A percentile compares a stretch with the other conserved stretches of the same genome.
These are phyloP conservation scores for Megaceryle maxima DNA, from an alignment of 2,113 vertebrate genomes.

Conservation along the genomic window DNA sequence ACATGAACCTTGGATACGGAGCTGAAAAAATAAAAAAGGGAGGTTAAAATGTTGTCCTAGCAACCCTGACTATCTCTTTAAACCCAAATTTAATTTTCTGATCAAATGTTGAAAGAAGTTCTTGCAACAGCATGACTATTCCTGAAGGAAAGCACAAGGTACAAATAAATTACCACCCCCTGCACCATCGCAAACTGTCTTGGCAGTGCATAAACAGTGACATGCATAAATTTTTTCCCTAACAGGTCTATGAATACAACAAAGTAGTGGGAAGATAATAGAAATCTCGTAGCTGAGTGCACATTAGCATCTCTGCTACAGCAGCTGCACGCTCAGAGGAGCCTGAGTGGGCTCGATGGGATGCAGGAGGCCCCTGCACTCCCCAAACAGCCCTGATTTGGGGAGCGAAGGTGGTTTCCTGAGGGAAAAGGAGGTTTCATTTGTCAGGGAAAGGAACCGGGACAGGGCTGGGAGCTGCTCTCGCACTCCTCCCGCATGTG, in stretches of 20 bases:
- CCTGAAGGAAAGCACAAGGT: constrained; percentile 27
- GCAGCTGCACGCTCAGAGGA: neutral
- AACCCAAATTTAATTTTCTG: constrained; percentile 65
- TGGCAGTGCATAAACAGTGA: neutral
- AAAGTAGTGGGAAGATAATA: neutral
- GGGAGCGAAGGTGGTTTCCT: neutral
- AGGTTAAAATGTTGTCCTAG: constrained; percentile 61
- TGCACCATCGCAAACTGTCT: neutral
- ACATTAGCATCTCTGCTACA: accelerated
- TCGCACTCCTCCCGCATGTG: neutral
- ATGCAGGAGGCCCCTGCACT: neutral
- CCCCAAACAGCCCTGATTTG: neutral
- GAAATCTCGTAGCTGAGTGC: neutral
- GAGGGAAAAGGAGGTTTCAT: neutral
- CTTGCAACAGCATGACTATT: constrained; percentile 45
- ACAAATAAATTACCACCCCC: constrained; percentile 41
- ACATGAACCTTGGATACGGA: neutral
- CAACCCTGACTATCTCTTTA: constrained; percentile 61
- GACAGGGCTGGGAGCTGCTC: neutral
- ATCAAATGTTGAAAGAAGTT: constrained; percentile 55
- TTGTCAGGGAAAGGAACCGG: neutral
- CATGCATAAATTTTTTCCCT: constrained; percentile 12
- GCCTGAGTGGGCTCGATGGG: neutral
- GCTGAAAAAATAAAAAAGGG: neutral
- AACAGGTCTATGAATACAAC: constrained; percentile 23